Conservation (phyloP, 2,888 invertebrate genomes). For the Catocala sponsa region DNA sequence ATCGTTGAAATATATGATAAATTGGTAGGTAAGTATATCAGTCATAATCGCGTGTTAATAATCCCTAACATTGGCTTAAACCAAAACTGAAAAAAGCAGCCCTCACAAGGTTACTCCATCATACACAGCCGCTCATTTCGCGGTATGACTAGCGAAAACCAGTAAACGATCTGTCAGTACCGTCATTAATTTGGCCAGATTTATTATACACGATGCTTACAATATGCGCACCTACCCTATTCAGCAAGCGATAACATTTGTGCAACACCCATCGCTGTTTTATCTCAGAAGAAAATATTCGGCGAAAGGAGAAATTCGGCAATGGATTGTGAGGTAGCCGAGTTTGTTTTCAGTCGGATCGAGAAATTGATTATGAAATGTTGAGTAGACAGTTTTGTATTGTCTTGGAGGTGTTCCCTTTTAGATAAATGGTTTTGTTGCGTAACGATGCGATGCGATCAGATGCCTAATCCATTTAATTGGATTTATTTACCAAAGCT, state of each 20-base stretch:
- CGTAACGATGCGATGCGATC: slow-evolving; percentile 39
- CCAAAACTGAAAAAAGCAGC: slow-evolving; percentile 32
- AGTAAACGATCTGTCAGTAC: slow-evolving; percentile 83
- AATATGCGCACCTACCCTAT: slow-evolving; percentile 56
- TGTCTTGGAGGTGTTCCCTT: slow-evolving; percentile 61
- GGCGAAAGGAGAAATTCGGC: slow-evolving; percentile 23
- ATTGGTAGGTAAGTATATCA: too few relatives aligned
- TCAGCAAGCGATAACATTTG: slow-evolving; percentile 33
- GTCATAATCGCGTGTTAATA: slow-evolving; percentile 3
- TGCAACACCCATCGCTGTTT: slow-evolving; percentile 55
- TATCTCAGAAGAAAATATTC: slow-evolving; percentile 17
- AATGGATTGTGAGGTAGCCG: slow-evolving; percentile 18
- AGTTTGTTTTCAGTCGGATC: slow-evolving; percentile 32
- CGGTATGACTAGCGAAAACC: slow-evolving; percentile 76
- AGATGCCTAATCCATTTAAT: slow-evolving; percentile 43
- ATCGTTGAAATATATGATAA: too few relatives aligned
- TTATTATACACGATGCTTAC: slow-evolving; percentile 76
- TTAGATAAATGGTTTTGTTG: slow-evolving; percentile 62
- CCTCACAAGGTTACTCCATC: slow-evolving; percentile 52
- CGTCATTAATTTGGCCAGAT: slow-evolving; percentile 83
- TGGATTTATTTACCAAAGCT: slow-evolving; percentile 42
- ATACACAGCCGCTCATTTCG: slow-evolving; percentile 69
- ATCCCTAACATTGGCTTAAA: slow-evolving; percentile 12
- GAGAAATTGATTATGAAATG: slow-evolving; percentile 77
- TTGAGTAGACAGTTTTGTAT: slow-evolving; percentile 77